A percentile compares a stretch with the other conserved stretches of the same genome.
Conservation (phyloP, 2,797 vertebrate genomes). For the Limosa lapponica region DNA sequence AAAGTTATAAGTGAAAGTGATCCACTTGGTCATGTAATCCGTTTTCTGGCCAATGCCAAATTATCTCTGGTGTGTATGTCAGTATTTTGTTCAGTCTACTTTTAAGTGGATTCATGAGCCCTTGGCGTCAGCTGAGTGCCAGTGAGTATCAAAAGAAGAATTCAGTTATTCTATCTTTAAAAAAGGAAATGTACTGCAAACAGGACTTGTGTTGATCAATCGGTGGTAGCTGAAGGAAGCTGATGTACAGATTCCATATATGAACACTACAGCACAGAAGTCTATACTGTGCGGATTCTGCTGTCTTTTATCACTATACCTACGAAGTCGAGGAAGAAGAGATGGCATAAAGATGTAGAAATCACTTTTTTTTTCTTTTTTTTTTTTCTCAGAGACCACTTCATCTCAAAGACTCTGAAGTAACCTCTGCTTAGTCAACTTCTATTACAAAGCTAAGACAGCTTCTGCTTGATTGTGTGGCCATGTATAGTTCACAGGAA, state of each 20-base stretch:
- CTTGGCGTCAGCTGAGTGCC: not conserved
- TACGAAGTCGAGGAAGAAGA: not conserved
- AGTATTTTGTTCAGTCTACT: not conserved
- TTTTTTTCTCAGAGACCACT: not conserved
- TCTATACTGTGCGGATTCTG: not conserved
- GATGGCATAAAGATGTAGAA: accelerated
- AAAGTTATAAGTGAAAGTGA: not conserved
- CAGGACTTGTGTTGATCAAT: not conserved
- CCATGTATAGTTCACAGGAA: not conserved
- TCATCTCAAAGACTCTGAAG: not conserved
- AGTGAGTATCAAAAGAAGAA: not conserved
- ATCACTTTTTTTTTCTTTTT: not conserved
- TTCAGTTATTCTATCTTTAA: not conserved
- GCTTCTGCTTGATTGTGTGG: not conserved
- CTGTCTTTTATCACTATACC: not conserved
- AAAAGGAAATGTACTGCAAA: not conserved
- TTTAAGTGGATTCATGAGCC: not conserved
- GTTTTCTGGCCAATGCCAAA: not conserved
- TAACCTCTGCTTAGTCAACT: not conserved
- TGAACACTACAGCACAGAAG: accelerated
- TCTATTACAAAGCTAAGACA: not conserved
- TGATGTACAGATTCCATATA: accelerated
- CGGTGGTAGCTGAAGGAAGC: accelerated
- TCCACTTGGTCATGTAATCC: not conserved
- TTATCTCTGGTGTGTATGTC: not conserved